Evolutionary conservation across 2,113 vertebrate species (phyloP).

Genomic region (Chionis minor): DNA sequence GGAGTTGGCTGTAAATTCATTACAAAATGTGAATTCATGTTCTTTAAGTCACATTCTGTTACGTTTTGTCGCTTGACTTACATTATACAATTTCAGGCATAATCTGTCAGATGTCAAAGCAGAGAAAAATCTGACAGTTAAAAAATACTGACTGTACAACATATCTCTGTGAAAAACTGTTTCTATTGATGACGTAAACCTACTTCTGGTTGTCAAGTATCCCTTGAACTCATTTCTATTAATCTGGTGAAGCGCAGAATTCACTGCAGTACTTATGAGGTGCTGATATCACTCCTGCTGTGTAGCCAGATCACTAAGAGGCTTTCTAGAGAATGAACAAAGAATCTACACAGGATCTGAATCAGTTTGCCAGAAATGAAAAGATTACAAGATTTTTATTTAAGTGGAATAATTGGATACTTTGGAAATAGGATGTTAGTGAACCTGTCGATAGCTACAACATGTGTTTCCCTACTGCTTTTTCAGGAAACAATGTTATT

Average conservation of each 20-base stretch:
- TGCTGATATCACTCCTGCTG: background rate
- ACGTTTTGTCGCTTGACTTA: background rate
- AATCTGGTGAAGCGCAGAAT: background rate
- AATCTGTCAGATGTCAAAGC: background rate
- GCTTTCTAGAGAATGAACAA: background rate
- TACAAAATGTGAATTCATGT: background rate
- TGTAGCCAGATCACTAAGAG: background rate
- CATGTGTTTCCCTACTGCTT: background rate
- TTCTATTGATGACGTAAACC: background rate
- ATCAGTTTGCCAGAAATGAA: background rate
- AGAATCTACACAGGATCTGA: background rate
- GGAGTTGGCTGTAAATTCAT: background rate
- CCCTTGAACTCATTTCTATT: background rate
- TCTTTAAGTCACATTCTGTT: background rate
- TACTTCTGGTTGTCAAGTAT: background rate
- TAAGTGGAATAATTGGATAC: background rate
- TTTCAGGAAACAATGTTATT: background rate
- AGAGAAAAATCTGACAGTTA: background rate
- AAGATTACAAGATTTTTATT: background rate
- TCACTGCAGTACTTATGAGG: background rate
- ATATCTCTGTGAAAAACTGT: background rate
- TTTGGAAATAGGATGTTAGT: background rate
- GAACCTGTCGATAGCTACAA: background rate
- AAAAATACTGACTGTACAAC: background rate
- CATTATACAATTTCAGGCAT: background rate